Percentiles rank a stretch among this genome's conserved stretches.
Evolutionary conservation across 2,888 invertebrate species (phyloP).

Genomic region (Drosophila parthenogenetica): DNA sequence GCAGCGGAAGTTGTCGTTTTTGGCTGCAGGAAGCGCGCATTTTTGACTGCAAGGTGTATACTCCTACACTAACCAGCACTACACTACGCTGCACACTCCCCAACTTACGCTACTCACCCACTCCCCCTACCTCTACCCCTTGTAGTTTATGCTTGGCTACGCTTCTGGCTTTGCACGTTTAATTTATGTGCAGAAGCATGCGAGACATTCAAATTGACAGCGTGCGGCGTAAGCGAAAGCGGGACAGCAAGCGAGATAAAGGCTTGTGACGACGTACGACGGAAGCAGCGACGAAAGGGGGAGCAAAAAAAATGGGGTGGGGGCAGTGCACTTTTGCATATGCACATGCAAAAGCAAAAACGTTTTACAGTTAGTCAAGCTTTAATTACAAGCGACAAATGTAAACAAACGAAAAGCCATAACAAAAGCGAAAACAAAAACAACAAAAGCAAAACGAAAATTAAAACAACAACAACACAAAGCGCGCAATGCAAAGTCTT

Average conservation of each 20-base stretch:
- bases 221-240: neutral
- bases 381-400: no score
- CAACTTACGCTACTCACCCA: no score
- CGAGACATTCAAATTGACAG: conserved; percentile 60
- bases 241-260: neutral
- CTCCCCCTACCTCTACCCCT: neutral
- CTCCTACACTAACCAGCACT: no score
- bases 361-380: conserved; percentile 1
- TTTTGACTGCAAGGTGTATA: conserved; percentile 44
- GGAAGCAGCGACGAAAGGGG: neutral
- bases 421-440: conserved; percentile 7
- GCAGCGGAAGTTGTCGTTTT: conserved; percentile 76
- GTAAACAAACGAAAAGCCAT: conserved; percentile 8
- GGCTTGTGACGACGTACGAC: neutral
- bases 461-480: conserved; percentile 3
- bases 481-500: conserved; percentile 34
- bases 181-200: conserved; percentile 76
- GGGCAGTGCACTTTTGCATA: conserved; percentile 57
- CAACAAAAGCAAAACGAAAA: neutral
- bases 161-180: conserved; percentile 64
- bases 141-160: conserved; percentile 67
- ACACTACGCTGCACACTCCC: no score
- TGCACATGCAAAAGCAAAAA: conserved; percentile 34
- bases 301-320: neutral
- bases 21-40: conserved; percentile 66